These are phyloP conservation scores for Unio pictorum DNA, from an alignment of 2,888 invertebrate species.

Conservation along the genomic window DNA sequence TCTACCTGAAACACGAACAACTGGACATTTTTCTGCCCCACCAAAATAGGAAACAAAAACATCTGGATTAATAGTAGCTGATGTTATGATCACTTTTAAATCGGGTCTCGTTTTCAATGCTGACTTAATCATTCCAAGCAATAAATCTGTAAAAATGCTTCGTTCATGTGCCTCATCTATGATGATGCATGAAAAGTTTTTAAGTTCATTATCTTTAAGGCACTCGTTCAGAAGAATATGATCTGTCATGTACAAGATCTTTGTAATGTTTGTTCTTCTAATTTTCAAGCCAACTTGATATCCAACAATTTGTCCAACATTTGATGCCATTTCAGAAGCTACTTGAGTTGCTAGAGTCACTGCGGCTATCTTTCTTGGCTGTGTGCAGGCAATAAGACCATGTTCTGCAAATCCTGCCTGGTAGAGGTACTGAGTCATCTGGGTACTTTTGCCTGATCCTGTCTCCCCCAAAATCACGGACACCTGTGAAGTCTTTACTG, in stretches of 20 bases:
- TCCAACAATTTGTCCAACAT: conserved; percentile 56
- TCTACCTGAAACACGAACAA: conserved; percentile 63
- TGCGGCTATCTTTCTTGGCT: conserved; percentile 69
- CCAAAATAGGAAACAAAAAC: conserved; percentile 62
- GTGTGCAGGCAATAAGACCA: conserved; percentile 64
- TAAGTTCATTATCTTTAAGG: conserved; percentile 48
- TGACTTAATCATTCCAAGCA: conserved; percentile 65
- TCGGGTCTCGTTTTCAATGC: conserved; percentile 49
- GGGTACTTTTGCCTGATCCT: conserved; percentile 70
- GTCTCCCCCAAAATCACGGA: conserved; percentile 66
- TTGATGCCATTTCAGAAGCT: conserved; percentile 54
- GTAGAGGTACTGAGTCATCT: conserved; percentile 65
- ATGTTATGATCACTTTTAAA: conserved; percentile 65
- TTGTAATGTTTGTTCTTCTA: conserved; percentile 34
- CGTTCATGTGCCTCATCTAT: conserved; percentile 70
- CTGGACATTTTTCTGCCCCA: conserved; percentile 25
- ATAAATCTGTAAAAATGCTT: conserved; percentile 65
- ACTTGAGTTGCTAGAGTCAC: conserved; percentile 63
- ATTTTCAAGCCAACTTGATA: conserved; percentile 51
- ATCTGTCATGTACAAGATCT: conserved; percentile 67
- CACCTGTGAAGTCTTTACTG: conserved; percentile 49
- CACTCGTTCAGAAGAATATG: conserved; percentile 63
- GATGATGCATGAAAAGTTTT: conserved; percentile 47
- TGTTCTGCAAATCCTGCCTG: conserved; percentile 43
- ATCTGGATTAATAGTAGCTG: conserved; percentile 67